These are phyloP conservation scores for Cataglyphis cursor DNA, from an alignment of 2,888 invertebrate genomes.

Conservation along the genomic window DNA sequence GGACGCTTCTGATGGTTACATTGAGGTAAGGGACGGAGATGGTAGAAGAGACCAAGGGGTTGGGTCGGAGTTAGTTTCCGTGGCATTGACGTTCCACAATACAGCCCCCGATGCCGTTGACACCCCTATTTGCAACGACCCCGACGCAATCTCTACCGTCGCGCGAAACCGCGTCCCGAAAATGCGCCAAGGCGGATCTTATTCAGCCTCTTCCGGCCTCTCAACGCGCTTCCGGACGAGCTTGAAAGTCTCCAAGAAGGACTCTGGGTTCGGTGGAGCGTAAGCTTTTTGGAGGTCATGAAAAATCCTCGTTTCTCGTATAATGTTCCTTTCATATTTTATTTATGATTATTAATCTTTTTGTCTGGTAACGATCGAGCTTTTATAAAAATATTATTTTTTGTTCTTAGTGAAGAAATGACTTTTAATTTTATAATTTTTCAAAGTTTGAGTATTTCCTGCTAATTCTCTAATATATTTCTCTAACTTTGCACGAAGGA, in stretches of 20 bases:
- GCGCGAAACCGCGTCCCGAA: slow-evolving; percentile 68
- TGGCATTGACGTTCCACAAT: slow-evolving; percentile 86
- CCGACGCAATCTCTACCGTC: slow-evolving; percentile 72
- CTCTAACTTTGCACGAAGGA: neutral
- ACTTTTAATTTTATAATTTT: neutral
- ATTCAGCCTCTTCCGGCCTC: slow-evolving; percentile 78
- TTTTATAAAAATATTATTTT: neutral
- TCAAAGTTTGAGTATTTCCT: neutral
- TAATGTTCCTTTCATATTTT: neutral
- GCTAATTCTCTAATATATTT: neutral
- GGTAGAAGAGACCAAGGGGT: slow-evolving; percentile 64
- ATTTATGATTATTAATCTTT: neutral
- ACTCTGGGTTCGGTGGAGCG: neutral
- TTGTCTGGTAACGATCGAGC: neutral
- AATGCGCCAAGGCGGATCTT: slow-evolving; percentile 78
- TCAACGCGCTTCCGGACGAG: slow-evolving; percentile 75
- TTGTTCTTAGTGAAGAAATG: neutral
- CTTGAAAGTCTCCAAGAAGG: slow-evolving; percentile 30
- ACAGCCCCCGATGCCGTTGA: slow-evolving; percentile 83
- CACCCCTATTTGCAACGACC: slow-evolving; percentile 82
- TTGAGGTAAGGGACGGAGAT: slow-evolving; percentile 57
- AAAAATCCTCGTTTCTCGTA: neutral
- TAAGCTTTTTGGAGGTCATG: neutral
- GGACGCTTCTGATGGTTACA: slow-evolving; percentile 22
- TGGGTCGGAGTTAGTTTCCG: slow-evolving; percentile 85